Evolutionary conservation across 2,113 vertebrate genomes (phyloP), one percentile per base, ranked within the genome.

Genomic region (Corapipo altera): DNA sequence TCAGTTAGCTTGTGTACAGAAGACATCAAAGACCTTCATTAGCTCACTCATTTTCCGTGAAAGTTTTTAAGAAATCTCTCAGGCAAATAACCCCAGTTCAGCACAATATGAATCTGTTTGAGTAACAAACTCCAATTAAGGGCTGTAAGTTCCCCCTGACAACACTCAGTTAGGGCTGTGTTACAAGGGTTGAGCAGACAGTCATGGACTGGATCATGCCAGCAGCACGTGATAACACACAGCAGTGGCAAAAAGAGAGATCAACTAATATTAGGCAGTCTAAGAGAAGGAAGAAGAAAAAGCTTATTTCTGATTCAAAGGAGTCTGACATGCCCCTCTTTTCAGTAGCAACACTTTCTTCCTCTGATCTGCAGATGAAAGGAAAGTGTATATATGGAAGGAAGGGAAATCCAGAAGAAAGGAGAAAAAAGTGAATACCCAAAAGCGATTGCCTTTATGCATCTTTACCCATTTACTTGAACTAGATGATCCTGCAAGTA

Each of bases 1-100:
- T 94, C 72, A 93, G 91, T 91, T 93, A 93, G 82, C 79, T 91
- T 95, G 41, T 85, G 48, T 30, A 94, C n/a, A 87, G 73, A 89
- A 72, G 57, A 89, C 77, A 93, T 95, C 91, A 95, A 91, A 96
- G 91, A 82, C 69, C 76, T 86, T 89, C 91, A 96, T 86, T 86
- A 93, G 49, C 57, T 78, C 51, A 6, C 24, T 86, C 65, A 20
- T 59, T 91, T 83, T 90, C 75, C 44, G 66, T 67, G 7, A 48
- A 93, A 67, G 55, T 67, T 94, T 71, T 70, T 39, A 94, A 80
- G 85, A 64, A 90, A 77, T 71, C 58, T 85, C 71, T 86, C 61
- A 20, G 7, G 52, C 69, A 95, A 95, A 88, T 81, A 95, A 84
- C 19, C 30, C 19, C 55, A 22, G 3, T 74, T 88, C 82, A 94